Conservation (phyloP, 1,140 invertebrate species). For the Tetraneura akinire region DNA sequence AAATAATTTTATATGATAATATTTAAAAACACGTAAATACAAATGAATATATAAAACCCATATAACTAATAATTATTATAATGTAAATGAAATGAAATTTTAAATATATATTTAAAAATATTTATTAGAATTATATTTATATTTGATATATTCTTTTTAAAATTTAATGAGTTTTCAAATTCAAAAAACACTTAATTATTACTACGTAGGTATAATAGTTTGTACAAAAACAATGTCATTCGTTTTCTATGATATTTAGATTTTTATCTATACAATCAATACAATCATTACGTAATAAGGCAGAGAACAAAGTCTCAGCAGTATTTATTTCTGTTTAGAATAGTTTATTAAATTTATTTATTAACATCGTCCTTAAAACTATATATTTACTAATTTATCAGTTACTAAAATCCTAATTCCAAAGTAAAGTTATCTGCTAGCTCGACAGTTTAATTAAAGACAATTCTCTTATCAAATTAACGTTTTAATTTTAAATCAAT, state of each 20-base stretch:
- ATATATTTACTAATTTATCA: background rate
- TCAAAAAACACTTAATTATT: too few relatives aligned
- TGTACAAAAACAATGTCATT: conserved; percentile 21
- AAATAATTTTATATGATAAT: too few relatives aligned
- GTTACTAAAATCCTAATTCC: background rate
- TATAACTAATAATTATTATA: too few relatives aligned
- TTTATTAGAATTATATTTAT: too few relatives aligned
- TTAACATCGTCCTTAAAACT: background rate
- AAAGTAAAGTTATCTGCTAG: background rate
- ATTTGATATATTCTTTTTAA: too few relatives aligned
- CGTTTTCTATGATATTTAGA: background rate
- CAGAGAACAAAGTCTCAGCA: conserved; percentile 13
- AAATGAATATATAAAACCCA: too few relatives aligned
- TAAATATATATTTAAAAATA: too few relatives aligned
- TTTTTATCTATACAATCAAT: background rate
- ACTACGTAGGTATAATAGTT: background rate
- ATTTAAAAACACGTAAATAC: too few relatives aligned
- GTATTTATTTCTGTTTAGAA: background rate
- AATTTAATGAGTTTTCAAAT: too few relatives aligned
- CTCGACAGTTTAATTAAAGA: background rate
- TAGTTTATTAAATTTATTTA: background rate
- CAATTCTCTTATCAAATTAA: conserved; percentile 10
- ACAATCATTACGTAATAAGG: too few relatives aligned
- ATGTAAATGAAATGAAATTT: too few relatives aligned
- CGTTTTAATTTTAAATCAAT: background rate